phyloP scores from a whole-genome alignment of 2,113 vertebrate species.

The Triplophysa rosa region DNA sequence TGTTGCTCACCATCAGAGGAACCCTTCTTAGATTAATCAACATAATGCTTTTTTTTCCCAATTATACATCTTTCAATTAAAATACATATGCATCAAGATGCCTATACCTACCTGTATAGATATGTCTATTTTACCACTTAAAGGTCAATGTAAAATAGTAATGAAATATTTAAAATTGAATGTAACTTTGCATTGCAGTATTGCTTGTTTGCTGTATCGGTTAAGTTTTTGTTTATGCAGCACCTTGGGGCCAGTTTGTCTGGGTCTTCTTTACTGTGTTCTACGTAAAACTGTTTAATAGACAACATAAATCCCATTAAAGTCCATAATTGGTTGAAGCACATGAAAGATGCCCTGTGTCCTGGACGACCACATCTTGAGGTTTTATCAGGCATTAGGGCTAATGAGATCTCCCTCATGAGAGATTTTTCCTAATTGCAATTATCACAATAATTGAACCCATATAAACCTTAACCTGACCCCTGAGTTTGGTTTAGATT shows the following conservation, averaged over 20 bases:
- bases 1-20: background rate
- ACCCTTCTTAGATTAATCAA: background rate
- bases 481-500: conserved; percentile 1
- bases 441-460: conserved; percentile 52
- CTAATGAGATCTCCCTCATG: conserved; percentile 55
- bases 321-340: conserved; percentile 47
- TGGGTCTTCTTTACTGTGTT: conserved; percentile 1
- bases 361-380: conserved; percentile 30
- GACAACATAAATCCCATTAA: conserved; percentile 50
- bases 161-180: background rate
- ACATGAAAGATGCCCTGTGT: conserved; percentile 50
- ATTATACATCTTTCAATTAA: background rate
- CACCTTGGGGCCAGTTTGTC: background rate
- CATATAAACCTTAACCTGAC: conserved; percentile 43
- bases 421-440: conserved; percentile 52
- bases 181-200: background rate
- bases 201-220: background rate
- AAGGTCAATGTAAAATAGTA: background rate
- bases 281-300: conserved; percentile 24
- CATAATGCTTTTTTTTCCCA: background rate
- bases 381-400: conserved; percentile 53
- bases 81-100: background rate
- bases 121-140: background rate
- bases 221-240: background rate
- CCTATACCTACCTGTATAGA: background rate